Conservation (phyloP, 2,797 vertebrate genomes). For the Pteropus rufus region DNA sequence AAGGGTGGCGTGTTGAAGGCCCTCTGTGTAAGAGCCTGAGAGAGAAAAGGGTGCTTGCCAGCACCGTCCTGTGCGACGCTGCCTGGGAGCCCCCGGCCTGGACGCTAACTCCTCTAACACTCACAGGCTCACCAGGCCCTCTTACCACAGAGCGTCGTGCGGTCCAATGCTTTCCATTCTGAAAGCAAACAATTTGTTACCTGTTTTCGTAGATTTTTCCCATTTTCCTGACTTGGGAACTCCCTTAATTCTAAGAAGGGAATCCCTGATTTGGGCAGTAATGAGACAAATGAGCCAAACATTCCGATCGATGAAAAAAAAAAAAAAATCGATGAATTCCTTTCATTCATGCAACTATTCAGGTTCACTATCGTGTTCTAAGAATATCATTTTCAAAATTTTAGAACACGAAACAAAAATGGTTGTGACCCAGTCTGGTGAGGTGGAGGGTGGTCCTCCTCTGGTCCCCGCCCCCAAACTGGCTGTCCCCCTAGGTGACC, state of each 20-base stretch:
- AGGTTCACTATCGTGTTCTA: neutral
- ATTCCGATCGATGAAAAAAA: neutral
- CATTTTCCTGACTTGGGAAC: neutral
- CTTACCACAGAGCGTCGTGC: neutral
- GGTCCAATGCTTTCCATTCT: neutral
- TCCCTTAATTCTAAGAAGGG: neutral
- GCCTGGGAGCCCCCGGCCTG: no score
- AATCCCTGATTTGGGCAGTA: neutral
- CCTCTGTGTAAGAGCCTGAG: neutral
- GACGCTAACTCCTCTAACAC: neutral
- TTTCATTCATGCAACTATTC: neutral
- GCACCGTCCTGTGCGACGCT: no score
- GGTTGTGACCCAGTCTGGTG: neutral
- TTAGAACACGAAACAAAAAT: neutral
- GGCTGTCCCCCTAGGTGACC: neutral
- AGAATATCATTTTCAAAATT: neutral
- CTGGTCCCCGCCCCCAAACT: fast-evolving
- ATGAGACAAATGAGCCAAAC: neutral
- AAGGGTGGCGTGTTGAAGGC: neutral
- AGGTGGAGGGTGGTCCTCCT: neutral
- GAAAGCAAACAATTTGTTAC: neutral
- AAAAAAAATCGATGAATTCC: neutral
- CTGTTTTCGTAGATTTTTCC: neutral
- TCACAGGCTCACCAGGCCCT: neutral
- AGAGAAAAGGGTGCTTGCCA: no score